Percentiles rank a stretch among this genome's conserved stretches.
These are phyloP conservation scores for Limanda limanda DNA, from an alignment of 2,113 vertebrate genomes.

Conservation along the genomic window DNA sequence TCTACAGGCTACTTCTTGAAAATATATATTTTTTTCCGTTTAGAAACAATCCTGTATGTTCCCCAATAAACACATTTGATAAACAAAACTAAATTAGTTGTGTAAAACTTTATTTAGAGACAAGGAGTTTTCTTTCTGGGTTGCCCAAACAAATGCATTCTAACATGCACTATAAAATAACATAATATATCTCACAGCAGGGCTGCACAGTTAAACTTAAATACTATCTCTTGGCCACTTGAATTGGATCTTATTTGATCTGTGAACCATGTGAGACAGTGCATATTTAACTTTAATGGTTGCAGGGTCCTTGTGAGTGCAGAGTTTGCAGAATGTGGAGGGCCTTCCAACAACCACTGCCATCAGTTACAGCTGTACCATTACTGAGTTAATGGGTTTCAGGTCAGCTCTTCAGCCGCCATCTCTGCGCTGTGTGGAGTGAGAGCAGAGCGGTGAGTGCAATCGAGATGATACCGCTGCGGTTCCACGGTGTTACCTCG, in stretches of 20 bases:
- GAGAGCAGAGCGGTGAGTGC: conserved; percentile 53
- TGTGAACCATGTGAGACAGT: conserved; percentile 50
- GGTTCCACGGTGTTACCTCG: conserved; percentile 19
- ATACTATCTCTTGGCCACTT: conserved; percentile 36
- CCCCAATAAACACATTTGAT: background rate
- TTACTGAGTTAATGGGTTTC: conserved; percentile 60
- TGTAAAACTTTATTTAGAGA: background rate
- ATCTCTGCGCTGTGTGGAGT: conserved; percentile 31
- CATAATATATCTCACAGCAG: conserved; percentile 24
- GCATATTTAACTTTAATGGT: conserved; percentile 64
- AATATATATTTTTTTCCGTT: too few relatives aligned
- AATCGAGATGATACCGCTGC: conserved; percentile 52
- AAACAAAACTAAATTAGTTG: background rate
- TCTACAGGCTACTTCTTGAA: too few relatives aligned
- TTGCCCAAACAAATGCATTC: background rate
- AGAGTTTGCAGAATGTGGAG: conserved; percentile 55
- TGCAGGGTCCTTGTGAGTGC: conserved; percentile 29
- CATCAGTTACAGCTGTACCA: conserved; percentile 57
- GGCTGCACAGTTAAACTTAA: conserved; percentile 34
- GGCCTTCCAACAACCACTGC: conserved; percentile 47
- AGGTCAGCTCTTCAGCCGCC: conserved; percentile 56
- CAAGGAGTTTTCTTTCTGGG: background rate
- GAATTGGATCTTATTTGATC: conserved; percentile 43
- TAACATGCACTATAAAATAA: conserved; percentile 21
- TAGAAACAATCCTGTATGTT: background rate